Base-by-base conservation (phyloP, 2,888 invertebrate genomes). In the Agapostemon virescens region DNA sequence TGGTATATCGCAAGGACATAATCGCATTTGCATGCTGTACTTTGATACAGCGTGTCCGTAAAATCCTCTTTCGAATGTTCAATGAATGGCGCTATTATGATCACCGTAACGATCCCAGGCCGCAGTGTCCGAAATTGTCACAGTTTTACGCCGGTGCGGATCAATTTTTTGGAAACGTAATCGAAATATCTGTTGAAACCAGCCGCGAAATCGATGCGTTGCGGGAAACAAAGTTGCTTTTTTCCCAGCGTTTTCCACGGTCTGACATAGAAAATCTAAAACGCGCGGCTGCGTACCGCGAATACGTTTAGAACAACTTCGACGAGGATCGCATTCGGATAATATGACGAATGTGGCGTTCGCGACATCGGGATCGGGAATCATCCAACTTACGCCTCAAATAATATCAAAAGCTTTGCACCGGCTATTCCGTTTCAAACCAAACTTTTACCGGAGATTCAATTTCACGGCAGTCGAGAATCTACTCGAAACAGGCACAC, bases 21-120 rank as follows among this genome's bases (percentile, higher is more conserved):
- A 88, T 87, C 84, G 82, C 85, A 84, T 88, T 88, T 88, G 83
- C 86, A 85, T 82, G 77, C 78, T 84, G 80, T 86, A 86, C 85
- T 84, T 87, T 85, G 85, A 81, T 81, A 84, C 79, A 82, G 69
- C 67, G 70, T 68, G 69, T 55, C 75, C 75, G 76, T 84, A 88
- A 83, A 83, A 86, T 84, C 80, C 83, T 69, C 84, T 85, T 82
- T 77, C 74, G 78, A 75, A 74, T 84, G 84, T 80, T 58, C 84
- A 69, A 73, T 78, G 82, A 84, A 85, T 74, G 72, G 52, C 45
- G 58, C 75, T 77, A 79, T 85, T 84, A 84, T 71, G 61, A 66
- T 68, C 74, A 42, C 26, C 30, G 61, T 58, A 73, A 38, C 58
- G 63, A 49, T 69, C 63, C 74, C 76, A 26, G 9, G 66, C 36